phyloP scores from a whole-genome alignment of 1,140 invertebrate genomes.

The Papilio dardanus region DNA sequence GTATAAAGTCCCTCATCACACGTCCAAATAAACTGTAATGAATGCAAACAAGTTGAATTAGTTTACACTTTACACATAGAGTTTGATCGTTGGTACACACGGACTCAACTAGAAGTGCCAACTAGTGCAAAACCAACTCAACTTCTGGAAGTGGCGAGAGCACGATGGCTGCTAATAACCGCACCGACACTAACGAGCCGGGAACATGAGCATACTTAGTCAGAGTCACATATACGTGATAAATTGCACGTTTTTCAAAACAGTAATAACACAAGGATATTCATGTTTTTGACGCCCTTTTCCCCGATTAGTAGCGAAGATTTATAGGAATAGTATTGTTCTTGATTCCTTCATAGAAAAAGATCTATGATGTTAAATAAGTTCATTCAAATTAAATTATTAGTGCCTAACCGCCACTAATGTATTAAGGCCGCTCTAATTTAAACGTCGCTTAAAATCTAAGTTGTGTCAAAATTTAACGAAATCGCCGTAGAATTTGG shows the following conservation, averaged over 20 bases:
- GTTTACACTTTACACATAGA: not conserved
- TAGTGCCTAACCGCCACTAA: no score
- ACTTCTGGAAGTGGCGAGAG: slow-evolving; percentile 14
- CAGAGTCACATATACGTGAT: not conserved
- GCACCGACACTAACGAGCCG: slow-evolving; percentile 10
- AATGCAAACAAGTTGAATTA: slow-evolving; percentile 8
- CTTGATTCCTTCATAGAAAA: not conserved
- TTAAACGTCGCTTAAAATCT: no score
- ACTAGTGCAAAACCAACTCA: slow-evolving; percentile 15
- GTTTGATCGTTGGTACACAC: slow-evolving; percentile 11
- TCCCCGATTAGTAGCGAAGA: not conserved
- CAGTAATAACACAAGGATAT: not conserved
- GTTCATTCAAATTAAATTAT: no score
- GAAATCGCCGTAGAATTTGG: no score
- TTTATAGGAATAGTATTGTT: not conserved
- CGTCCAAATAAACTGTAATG: slow-evolving; percentile 2
- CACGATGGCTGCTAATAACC: slow-evolving; percentile 17
- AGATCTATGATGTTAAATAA: no score
- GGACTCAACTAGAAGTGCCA: slow-evolving; percentile 15
- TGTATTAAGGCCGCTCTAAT: no score
- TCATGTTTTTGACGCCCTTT: not conserved
- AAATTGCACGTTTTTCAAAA: slow-evolving; percentile 5
- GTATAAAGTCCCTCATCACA: not conserved
- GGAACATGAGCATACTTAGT: slow-evolving; percentile 11
- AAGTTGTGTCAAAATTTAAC: no score